These are phyloP conservation scores for Eulemur rubriventer DNA, from an alignment of 2,797 vertebrate genomes.

Conservation along the genomic window DNA sequence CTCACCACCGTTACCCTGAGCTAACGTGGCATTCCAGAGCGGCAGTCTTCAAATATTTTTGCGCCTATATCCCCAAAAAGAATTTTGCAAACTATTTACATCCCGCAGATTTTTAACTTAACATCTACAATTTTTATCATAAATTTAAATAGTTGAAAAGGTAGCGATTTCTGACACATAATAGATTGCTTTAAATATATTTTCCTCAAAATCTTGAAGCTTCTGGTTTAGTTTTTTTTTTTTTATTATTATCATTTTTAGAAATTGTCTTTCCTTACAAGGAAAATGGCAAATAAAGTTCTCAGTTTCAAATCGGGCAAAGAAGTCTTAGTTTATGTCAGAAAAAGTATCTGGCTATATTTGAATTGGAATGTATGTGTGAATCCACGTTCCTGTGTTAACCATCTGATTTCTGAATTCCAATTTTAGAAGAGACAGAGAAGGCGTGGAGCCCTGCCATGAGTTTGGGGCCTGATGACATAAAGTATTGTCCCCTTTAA, in stretches of 20 bases:
- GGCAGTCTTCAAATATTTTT: not conserved
- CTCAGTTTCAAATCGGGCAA: not conserved
- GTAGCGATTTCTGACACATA: not conserved
- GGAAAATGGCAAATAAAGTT: not conserved
- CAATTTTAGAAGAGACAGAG: not conserved
- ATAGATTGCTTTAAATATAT: conserved; percentile 12
- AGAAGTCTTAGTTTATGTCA: conserved; percentile 22
- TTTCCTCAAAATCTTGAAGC: conserved; percentile 36
- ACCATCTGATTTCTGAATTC: not conserved
- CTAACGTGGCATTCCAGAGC: not conserved
- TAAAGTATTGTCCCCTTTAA: not conserved
- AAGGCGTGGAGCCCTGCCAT: not conserved
- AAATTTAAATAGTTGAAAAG: conserved; percentile 41
- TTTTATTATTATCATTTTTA: not conserved
- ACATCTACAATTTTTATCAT: conserved; percentile 37
- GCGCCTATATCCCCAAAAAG: not conserved
- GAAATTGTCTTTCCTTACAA: not conserved
- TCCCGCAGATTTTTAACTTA: not conserved
- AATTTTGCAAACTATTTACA: not conserved
- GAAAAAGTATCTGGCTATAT: not conserved
- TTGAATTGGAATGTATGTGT: not conserved
- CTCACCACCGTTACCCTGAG: too few relatives aligned
- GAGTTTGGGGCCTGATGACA: not conserved
- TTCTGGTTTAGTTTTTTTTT: conserved; percentile 22
- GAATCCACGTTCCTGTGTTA: not conserved